Percentiles rank a stretch among this genome's conserved stretches.
These are phyloP conservation scores for Brachynemurus nebulosus DNA, from an alignment of 2,888 invertebrate genomes.

Conservation along the genomic window DNA sequence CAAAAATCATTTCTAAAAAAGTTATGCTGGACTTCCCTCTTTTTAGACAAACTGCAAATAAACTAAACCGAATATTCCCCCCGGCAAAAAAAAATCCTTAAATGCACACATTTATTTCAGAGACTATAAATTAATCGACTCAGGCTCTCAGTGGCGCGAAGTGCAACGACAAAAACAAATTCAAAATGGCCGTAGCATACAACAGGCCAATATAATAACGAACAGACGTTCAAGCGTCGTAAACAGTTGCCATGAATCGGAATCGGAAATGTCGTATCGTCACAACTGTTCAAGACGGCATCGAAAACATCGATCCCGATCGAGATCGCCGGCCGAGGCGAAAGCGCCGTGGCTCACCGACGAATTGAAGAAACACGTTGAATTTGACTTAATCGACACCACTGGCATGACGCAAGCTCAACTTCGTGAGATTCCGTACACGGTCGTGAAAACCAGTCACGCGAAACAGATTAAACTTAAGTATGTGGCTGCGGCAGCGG, in stretches of 20 bases:
- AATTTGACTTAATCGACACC: slow-evolving; percentile 78
- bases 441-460: slow-evolving; percentile 64
- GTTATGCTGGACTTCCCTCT: no score
- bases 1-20: no score
- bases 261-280: slow-evolving; percentile 31
- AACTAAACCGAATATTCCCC: no score
- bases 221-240: slow-evolving; percentile 34
- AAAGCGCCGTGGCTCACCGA: slow-evolving; percentile 55
- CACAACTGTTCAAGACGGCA: slow-evolving; percentile 24
- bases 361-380: slow-evolving; percentile 72
- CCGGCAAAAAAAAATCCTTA: background rate
- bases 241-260: slow-evolving; percentile 33
- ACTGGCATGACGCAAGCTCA: slow-evolving; percentile 80
- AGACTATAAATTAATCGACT: slow-evolving; percentile 63
- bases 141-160: slow-evolving; percentile 80
- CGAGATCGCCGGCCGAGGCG: slow-evolving; percentile 50
- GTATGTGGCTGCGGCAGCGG: slow-evolving; percentile 20
- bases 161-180: slow-evolving; percentile 62
- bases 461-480: slow-evolving; percentile 44
- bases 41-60: no score
- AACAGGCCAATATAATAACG: slow-evolving; percentile 56
- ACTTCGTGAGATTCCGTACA: slow-evolving; percentile 76
- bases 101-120: slow-evolving; percentile 25
- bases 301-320: slow-evolving; percentile 29
- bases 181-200: slow-evolving; percentile 37